Base-by-base conservation (phyloP, 2,888 invertebrate species). In the Ochropleura plecta region DNA sequence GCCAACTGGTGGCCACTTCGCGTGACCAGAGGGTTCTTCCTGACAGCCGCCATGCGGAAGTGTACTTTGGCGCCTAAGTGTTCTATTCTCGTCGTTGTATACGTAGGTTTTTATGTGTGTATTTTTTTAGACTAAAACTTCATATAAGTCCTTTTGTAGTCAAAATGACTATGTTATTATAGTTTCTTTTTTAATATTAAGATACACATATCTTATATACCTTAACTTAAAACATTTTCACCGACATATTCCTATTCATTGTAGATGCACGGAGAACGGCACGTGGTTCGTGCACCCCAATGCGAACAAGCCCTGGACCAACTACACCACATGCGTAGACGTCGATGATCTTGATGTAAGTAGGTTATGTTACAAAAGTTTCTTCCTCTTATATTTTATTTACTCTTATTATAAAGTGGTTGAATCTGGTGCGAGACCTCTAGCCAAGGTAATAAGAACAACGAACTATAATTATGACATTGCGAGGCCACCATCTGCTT, bases 251-350 rank as follows among this genome's bases (percentile, higher is more conserved):
- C 8, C n/a, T 63, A 1, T 60, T 59, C 70, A 20, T 84, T 82
- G 48, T 87, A 97, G 97, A 71, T 98, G 98, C 88, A 93, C 96
- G 85, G 96, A 96, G n/a, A 97, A 97, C 85, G 98, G 98, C 0
- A 96, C 97, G 0, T 98, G 98, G 98, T 97, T 95, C 90, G 91
- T 92, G 0, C 97, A 97, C 89, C 97, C 97, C 0, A 92, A 94
- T 6, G 96, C 96, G 5, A 96, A 96, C 57, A 94, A 92, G n/a
- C 93, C 96, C 0, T 98, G 98, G 98, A 97, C 98, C 0, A 97
- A 98, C 90, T 98, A 98, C 89, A 97, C 97, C 7, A 97, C 97
- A 16, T 98, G 98, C 88, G 94, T 98, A 46, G 97, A 98, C 88
- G 86, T 96, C 14, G 97, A 97, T 14, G 97, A 97, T 84, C 92